Percentiles rank a stretch among this genome's conserved stretches.
Evolutionary conservation across 2,888 invertebrate species (phyloP).

Genomic region (Megamerina dolium): DNA sequence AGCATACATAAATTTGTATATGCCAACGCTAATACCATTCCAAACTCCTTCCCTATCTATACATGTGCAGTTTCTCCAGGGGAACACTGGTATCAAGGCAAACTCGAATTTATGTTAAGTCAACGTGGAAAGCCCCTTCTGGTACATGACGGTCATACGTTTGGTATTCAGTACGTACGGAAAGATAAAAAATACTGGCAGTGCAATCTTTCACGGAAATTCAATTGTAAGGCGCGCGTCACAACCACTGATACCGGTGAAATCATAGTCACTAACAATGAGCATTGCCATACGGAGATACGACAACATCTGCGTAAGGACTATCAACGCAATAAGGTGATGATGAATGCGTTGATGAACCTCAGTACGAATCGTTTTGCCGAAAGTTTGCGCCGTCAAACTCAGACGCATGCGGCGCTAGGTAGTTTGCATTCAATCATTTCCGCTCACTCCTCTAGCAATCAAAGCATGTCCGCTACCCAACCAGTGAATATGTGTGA

Average conservation of each 20-base stretch:
- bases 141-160: constrained; percentile 50
- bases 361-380: constrained; percentile 39
- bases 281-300: constrained; percentile 51
- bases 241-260: constrained; percentile 46
- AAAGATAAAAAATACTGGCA: constrained; percentile 52
- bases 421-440: too few relatives aligned
- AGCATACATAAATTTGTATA: too few relatives aligned
- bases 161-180: constrained; percentile 50
- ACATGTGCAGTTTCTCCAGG: constrained; percentile 47
- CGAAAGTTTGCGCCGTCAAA: constrained; percentile 34
- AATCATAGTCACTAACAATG: constrained; percentile 48
- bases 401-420: too few relatives aligned
- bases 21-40: too few relatives aligned
- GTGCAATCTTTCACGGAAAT: constrained; percentile 49
- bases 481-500: constrained; percentile 16
- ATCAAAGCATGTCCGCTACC: constrained; percentile 16
- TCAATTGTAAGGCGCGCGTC: constrained; percentile 51
- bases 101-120: constrained; percentile 50
- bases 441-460: too few relatives aligned
- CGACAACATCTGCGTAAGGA: constrained; percentile 50
- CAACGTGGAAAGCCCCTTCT: constrained; percentile 49
- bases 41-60: too few relatives aligned
- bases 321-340: constrained; percentile 47
- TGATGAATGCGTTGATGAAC: constrained; percentile 46
- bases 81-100: constrained; percentile 50